Evolutionary conservation across 1,140 invertebrate species (phyloP), one percentile per base, ranked within the genome.

Genomic region (Diorhabda elongata): DNA sequence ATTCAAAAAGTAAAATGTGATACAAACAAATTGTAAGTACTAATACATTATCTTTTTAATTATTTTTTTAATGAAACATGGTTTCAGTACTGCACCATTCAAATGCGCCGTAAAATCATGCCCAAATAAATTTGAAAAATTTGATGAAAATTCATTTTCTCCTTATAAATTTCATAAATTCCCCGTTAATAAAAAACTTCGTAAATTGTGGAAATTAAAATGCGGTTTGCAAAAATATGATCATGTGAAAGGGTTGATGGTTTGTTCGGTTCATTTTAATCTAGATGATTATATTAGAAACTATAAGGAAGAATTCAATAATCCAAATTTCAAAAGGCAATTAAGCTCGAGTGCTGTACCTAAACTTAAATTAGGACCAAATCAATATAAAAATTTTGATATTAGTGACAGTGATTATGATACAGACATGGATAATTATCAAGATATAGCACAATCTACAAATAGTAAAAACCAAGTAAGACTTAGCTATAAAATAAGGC

Each of bases 231-330:
- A 61, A 26, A 44, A 65, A 45, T 3, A 47, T 52, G 61, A n/a
- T 6, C n/a, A 11, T 58, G 56, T 60, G 41, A 9, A 59, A 44
- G n/a, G 42, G 26, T 11, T 64, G 3, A 69, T 66, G 66, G 65
- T 72, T 42, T 72, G 71, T 44, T 72, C 71, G 7, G 68, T 70
- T n/a, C 71, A 72, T 68, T 72, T 72, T 64, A 59, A 45, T 7
- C 56, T 72, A 41, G 61, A 72, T 56, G 68, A 72, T 70, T 72
- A 72, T 44, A 42, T 58, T 26, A 57, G 70, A 42, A 66, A 69
- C 44, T 66, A 66, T 11, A 69, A 61, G 42, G 67, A 66, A 61
- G 70, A 69, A 58, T 45, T 70, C n/a, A 42, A 45, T 6, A 66
- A 66, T 44, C 64, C 64, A 3, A 8, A 59, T 42, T 57, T 63